A percentile compares a stretch with the other conserved stretches of the same genome.
Evolutionary conservation across 2,888 invertebrate genomes (phyloP).

Genomic region (Cheilosia soror): DNA sequence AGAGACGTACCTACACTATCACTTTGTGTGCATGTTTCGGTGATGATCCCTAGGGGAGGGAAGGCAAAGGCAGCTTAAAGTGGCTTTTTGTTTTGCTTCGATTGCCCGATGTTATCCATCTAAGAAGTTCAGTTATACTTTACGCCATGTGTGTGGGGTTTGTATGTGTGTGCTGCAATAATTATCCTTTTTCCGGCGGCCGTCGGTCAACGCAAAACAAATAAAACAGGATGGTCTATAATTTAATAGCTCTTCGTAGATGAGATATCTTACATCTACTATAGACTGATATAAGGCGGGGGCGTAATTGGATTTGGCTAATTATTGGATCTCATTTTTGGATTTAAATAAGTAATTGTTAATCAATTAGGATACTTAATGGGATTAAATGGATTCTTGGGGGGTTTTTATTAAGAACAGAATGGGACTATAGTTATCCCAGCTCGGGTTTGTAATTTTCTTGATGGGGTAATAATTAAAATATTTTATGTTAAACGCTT

Average conservation of each 20-base stretch:
- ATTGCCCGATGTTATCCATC: slow-evolving; percentile 20
- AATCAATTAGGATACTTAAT: slow-evolving; percentile 54
- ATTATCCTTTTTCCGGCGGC: slow-evolving; percentile 6
- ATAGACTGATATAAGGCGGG: too few relatives aligned
- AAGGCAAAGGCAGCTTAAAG: background rate
- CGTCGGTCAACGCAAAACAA: slow-evolving; percentile 21
- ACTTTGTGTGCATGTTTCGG: background rate
- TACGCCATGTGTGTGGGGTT: slow-evolving; percentile 1
- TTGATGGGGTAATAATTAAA: too few relatives aligned
- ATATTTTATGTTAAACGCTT: too few relatives aligned
- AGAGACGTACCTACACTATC: background rate
- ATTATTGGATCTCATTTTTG: slow-evolving; percentile 47
- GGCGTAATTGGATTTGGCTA: slow-evolving; percentile 55
- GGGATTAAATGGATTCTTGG: slow-evolving; percentile 20
- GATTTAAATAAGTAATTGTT: slow-evolving; percentile 58
- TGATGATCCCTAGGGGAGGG: background rate
- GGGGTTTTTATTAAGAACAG: background rate
- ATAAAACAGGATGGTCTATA: slow-evolving; percentile 9
- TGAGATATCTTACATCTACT: background rate
- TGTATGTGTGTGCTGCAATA: slow-evolving; percentile 8
- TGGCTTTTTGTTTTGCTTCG: slow-evolving; percentile 26
- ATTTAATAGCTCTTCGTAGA: background rate
- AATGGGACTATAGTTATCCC: background rate
- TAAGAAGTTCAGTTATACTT: slow-evolving; percentile 40
- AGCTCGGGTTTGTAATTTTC: background rate